Evolutionary conservation across 2,797 vertebrate species (phyloP).

Genomic region (Pangasius sanitwongsei): DNA sequence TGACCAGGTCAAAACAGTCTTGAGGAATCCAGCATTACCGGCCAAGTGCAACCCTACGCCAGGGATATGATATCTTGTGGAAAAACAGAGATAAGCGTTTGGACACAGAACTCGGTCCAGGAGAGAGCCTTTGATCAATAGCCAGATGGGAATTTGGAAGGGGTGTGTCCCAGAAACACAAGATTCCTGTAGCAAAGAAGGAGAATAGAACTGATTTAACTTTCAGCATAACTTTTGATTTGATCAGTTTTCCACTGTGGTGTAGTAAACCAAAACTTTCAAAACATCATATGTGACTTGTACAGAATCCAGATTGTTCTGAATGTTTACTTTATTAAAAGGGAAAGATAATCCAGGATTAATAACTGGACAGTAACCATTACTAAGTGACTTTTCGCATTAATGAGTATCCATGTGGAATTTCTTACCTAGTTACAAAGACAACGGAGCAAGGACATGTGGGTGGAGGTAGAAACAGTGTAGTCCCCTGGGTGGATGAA

Average conservation of each 20-base stretch:
- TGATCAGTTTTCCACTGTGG: neutral
- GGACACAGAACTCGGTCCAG: constrained; percentile 45
- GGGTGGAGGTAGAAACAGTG: neutral
- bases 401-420: neutral
- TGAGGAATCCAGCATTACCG: constrained; percentile 38
- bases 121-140: constrained; percentile 48
- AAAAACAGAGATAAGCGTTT: constrained; percentile 54
- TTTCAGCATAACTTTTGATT: constrained; percentile 16
- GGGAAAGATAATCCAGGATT: neutral
- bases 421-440: neutral
- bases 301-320: neutral
- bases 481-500: too few species aligned
- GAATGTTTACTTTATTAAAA: neutral
- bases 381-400: neutral
- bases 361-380: neutral
- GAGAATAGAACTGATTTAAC: neutral
- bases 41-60: constrained; percentile 16
- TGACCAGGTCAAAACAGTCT: constrained; percentile 38
- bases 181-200: constrained; percentile 8
- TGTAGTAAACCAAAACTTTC: neutral
- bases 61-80: constrained; percentile 44
- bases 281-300: neutral
- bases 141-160: constrained; percentile 35
- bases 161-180: constrained; percentile 39
- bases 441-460: neutral